phyloP scores from a whole-genome alignment of 92 coral and sea anemone genomes.

The Palythoa grandiflora region DNA sequence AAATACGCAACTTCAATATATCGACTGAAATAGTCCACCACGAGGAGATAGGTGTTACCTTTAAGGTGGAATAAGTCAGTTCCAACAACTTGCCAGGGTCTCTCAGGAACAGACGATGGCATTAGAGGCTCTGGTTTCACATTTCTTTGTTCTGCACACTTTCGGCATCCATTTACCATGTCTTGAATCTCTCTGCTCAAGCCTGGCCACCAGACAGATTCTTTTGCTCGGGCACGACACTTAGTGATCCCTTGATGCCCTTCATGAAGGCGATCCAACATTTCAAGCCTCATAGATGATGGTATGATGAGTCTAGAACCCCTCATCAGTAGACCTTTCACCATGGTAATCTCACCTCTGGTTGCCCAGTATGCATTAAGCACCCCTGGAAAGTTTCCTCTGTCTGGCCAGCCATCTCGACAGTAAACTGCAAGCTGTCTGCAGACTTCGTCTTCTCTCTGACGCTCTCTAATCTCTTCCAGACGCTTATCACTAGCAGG shows the following conservation, averaged over 20 bases:
- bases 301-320: constrained; percentile 69
- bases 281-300: constrained; percentile 64
- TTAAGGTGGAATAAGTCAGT: constrained; percentile 26
- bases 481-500: constrained; percentile 67
- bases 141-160: constrained; percentile 33
- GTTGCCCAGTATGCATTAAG: constrained; percentile 64
- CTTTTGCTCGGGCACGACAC: constrained; percentile 73
- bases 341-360: constrained; percentile 55
- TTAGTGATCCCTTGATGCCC: constrained; percentile 87
- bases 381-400: constrained; percentile 53
- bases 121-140: constrained; percentile 41
- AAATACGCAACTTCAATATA: constrained; percentile 33
- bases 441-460: constrained; percentile 71
- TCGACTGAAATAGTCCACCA: constrained; percentile 42
- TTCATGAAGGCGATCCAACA: constrained; percentile 73
- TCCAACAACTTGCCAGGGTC: constrained; percentile 21
- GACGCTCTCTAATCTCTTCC: constrained; percentile 59
- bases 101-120: constrained; percentile 31
- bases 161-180: constrained; percentile 37
- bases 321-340: constrained; percentile 64
- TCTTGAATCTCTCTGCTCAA: constrained; percentile 56
- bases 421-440: constrained; percentile 50
- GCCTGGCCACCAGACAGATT: constrained; percentile 88
- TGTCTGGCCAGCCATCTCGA: constrained; percentile 75
- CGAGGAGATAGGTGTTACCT: constrained; percentile 30